A percentile compares a stretch with the other conserved stretches of the same genome.
Evolutionary conservation across 2,113 vertebrate genomes (phyloP).

Genomic region (Climacteris rufus): DNA sequence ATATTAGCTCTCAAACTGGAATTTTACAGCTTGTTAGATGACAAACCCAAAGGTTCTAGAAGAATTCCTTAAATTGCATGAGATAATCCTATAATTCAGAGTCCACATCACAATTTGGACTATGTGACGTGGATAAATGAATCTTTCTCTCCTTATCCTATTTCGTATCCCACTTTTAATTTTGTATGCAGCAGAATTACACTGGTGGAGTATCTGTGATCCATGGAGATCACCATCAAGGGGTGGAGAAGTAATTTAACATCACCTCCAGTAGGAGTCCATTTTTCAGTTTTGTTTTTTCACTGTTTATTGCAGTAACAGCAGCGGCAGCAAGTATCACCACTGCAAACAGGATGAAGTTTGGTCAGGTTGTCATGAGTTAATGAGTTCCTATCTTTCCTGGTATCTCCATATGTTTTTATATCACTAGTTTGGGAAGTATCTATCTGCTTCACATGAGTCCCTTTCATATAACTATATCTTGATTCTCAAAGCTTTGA

Average conservation of each 20-base stretch:
- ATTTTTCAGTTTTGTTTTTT: background rate
- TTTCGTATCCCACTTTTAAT: background rate
- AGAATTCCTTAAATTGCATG: background rate
- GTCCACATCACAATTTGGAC: background rate
- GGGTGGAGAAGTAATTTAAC: background rate
- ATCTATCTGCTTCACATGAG: background rate
- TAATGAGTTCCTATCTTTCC: background rate
- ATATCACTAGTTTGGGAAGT: background rate
- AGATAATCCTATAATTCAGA: background rate
- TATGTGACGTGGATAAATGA: background rate
- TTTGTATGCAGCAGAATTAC: background rate
- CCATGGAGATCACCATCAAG: background rate
- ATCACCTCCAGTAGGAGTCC: background rate
- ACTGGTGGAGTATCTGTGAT: background rate
- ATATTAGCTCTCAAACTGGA: background rate
- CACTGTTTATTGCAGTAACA: background rate
- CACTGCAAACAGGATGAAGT: background rate
- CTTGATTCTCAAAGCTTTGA: background rate
- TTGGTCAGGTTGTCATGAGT: background rate
- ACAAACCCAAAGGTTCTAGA: background rate
- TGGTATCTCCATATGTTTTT: background rate
- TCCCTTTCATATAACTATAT: background rate
- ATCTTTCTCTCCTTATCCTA: background rate
- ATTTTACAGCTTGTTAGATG: background rate
- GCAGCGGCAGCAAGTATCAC: background rate